These are phyloP conservation scores for Gorsachius magnificus DNA, from an alignment of 2,797 vertebrate species.

Conservation along the genomic window DNA sequence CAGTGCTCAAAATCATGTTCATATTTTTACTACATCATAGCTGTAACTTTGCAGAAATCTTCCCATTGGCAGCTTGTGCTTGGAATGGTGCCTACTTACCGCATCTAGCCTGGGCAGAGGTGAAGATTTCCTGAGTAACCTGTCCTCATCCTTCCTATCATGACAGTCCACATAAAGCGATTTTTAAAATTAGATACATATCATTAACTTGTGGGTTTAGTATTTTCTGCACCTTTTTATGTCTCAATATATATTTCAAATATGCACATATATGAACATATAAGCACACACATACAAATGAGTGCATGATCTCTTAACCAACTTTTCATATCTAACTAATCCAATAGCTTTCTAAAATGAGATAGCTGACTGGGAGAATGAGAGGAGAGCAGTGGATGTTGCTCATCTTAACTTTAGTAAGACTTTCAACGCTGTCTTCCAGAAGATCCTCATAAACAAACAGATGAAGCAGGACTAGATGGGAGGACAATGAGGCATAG, in stretches of 20 bases:
- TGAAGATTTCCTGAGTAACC: neutral
- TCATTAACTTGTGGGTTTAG: neutral
- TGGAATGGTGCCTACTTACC: neutral
- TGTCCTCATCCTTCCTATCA: neutral
- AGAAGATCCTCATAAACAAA: neutral
- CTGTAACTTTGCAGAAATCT: neutral
- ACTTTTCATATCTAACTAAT: neutral
- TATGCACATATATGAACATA: neutral
- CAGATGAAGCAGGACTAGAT: neutral
- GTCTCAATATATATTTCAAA: neutral
- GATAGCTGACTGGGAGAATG: neutral
- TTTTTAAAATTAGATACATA: neutral
- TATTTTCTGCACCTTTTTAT: neutral
- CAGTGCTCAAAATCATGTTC: neutral
- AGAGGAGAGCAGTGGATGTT: neutral
- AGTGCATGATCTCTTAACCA: neutral
- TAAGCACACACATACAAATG: neutral
- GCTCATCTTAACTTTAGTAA: neutral
- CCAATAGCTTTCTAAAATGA: neutral
- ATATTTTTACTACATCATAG: neutral
- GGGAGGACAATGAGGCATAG: neutral
- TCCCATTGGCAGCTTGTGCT: neutral
- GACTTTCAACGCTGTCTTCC: neutral
- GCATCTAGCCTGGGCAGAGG: neutral
- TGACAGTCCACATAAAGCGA: neutral